These are phyloP conservation scores for Acrocera orbiculus DNA, from an alignment of 2,888 invertebrate genomes.

Conservation along the genomic window DNA sequence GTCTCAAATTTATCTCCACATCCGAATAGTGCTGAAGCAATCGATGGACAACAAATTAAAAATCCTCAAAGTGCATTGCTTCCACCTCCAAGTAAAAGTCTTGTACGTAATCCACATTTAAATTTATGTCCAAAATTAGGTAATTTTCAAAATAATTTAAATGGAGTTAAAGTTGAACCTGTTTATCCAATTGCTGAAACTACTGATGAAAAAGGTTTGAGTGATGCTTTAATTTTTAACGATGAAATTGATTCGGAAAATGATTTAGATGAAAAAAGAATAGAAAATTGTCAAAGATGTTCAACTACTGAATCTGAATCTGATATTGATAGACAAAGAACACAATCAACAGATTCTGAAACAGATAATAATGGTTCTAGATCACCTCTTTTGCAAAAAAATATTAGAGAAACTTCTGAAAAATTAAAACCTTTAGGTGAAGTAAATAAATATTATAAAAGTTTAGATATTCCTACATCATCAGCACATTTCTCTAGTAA, in stretches of 20 bases:
- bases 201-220: slow-evolving; percentile 47
- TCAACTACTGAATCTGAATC: slow-evolving; percentile 17
- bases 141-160: slow-evolving; percentile 15
- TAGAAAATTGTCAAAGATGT: slow-evolving; percentile 12
- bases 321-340: slow-evolving; percentile 17
- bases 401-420: background rate
- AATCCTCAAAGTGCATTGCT: slow-evolving; percentile 44
- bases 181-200: slow-evolving; percentile 74
- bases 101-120: slow-evolving; percentile 51
- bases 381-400: slow-evolving; percentile 45
- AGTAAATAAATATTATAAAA: slow-evolving; percentile 15
- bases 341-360: slow-evolving; percentile 39
- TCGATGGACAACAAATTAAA: slow-evolving; percentile 44
- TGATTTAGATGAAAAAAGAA: slow-evolving; percentile 21
- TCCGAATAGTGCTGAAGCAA: slow-evolving; percentile 65
- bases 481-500: slow-evolving; percentile 7
- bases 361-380: slow-evolving; percentile 53
- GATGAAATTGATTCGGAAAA: slow-evolving; percentile 29
- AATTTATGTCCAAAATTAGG: slow-evolving; percentile 43
- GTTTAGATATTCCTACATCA: slow-evolving; percentile 8
- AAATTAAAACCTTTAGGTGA: slow-evolving; percentile 16
- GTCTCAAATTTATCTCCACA: slow-evolving; percentile 58
- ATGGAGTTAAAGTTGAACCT: slow-evolving; percentile 34
- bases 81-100: slow-evolving; percentile 51
- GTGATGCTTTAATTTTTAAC: slow-evolving; percentile 21